phyloP scores from a whole-genome alignment of 2,797 vertebrate species.

The Peromyscus melanophrys region DNA sequence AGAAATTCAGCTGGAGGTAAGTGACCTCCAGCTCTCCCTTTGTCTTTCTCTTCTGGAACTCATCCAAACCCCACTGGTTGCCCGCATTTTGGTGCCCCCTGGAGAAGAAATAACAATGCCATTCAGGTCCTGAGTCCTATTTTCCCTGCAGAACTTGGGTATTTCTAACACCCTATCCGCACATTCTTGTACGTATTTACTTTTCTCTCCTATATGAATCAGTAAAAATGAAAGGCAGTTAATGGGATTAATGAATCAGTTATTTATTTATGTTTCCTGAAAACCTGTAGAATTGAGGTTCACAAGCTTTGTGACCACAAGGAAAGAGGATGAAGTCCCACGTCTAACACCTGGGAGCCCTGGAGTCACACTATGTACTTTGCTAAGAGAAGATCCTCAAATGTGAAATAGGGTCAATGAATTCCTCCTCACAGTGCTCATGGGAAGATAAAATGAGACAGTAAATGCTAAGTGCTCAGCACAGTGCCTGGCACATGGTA shows the following conservation, averaged over 20 bases:
- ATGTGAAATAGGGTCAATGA: conserved; percentile 37
- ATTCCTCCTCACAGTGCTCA: conserved; percentile 39
- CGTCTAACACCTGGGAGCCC: conserved; percentile 9
- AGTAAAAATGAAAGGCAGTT: background rate
- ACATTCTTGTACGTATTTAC: background rate
- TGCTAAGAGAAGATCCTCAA: conserved; percentile 46
- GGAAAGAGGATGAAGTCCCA: background rate
- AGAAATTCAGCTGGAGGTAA: background rate
- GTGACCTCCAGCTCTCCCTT: background rate
- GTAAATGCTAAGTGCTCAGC: conserved; percentile 74
- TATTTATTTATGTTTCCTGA: background rate
- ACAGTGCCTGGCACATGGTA: conserved; percentile 69
- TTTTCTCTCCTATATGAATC: background rate
- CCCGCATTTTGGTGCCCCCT: background rate
- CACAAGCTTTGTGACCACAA: background rate
- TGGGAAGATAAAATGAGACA: conserved; percentile 57
- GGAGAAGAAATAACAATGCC: background rate
- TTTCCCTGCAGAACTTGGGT: background rate
- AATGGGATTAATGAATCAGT: background rate
- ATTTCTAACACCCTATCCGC: background rate
- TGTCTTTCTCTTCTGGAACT: background rate
- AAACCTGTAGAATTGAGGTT: background rate
- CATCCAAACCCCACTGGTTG: background rate
- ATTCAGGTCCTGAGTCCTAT: background rate
- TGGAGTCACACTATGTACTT: conserved; percentile 18